phyloP scores from a whole-genome alignment of 2,888 invertebrate species.

The Teinopalpus imperialis region DNA sequence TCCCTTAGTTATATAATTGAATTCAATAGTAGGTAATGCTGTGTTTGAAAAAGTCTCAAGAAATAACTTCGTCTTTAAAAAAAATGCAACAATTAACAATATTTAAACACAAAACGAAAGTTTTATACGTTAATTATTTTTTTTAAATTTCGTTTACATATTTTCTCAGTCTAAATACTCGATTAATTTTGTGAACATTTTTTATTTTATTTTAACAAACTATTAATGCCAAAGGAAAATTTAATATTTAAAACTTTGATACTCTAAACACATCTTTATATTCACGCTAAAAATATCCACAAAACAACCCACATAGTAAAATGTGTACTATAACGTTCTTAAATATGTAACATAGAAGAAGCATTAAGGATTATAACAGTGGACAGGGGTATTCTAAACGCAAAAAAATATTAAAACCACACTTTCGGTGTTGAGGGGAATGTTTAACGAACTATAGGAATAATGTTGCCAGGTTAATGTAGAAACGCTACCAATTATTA shows the following conservation, averaged over 20 bases:
- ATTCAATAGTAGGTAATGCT: conserved; percentile 6
- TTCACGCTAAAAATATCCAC: conserved; percentile 47
- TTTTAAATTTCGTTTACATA: conserved; percentile 12
- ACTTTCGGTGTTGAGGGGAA: conserved; percentile 33
- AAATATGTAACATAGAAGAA: conserved; percentile 37
- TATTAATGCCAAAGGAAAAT: too few relatives aligned
- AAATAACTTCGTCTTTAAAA: too few relatives aligned
- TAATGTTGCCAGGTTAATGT: conserved; percentile 6
- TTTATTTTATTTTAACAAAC: conserved; percentile 30
- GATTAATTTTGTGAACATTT: conserved; percentile 38
- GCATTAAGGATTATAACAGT: conserved; percentile 44
- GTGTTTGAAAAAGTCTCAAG: neutral
- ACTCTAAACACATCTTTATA: too few relatives aligned
- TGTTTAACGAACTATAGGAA: conserved; percentile 28
- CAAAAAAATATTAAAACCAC: conserved; percentile 34
- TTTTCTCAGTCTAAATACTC: conserved; percentile 38
- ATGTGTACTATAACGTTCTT: conserved; percentile 44
- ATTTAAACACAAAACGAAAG: too few relatives aligned
- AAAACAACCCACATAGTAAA: conserved; percentile 41
- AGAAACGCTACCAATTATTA: conserved; percentile 12
- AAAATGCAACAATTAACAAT: too few relatives aligned
- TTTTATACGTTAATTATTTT: conserved; percentile 1
- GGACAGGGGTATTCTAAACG: conserved; percentile 44
- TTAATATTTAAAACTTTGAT: too few relatives aligned
- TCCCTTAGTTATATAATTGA: conserved; percentile 49